A percentile compares a stretch with the other conserved stretches of the same genome.
Evolutionary conservation across 1,140 invertebrate genomes (phyloP).

Genomic region (Anoplophora glabripennis): DNA sequence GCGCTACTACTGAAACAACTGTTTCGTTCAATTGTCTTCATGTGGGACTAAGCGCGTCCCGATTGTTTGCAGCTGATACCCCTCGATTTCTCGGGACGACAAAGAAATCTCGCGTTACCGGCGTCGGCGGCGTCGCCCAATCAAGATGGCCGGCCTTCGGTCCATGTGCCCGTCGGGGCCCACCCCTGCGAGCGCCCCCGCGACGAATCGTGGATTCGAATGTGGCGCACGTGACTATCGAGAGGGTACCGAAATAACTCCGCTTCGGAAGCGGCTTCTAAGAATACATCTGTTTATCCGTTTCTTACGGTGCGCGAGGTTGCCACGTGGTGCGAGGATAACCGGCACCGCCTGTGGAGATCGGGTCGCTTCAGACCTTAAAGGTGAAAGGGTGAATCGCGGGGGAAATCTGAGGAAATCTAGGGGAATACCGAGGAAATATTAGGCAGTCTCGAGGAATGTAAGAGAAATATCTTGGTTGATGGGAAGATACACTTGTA

Average conservation of each 20-base stretch:
- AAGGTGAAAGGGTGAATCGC: background rate
- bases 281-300: slow-evolving; percentile 6
- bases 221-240: background rate
- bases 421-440: background rate
- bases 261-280: background rate
- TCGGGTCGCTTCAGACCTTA: background rate
- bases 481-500: too few relatives aligned
- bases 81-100: background rate
- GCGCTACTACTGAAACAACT: too few relatives aligned
- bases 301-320: background rate
- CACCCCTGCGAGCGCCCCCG: background rate
- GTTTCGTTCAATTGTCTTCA: too few relatives aligned
- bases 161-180: background rate
- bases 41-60: too few relatives aligned
- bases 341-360: background rate
- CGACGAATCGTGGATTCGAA: background rate
- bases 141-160: background rate
- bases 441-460: background rate
- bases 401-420: background rate
- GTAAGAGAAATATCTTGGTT: too few relatives aligned
- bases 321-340: background rate
- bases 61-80: too few relatives aligned
- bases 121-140: background rate
- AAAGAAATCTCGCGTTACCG: background rate
- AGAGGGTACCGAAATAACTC: background rate